These are phyloP conservation scores for Platynereis dumerilii DNA, from an alignment of 2,888 invertebrate genomes.

Conservation along the genomic window DNA sequence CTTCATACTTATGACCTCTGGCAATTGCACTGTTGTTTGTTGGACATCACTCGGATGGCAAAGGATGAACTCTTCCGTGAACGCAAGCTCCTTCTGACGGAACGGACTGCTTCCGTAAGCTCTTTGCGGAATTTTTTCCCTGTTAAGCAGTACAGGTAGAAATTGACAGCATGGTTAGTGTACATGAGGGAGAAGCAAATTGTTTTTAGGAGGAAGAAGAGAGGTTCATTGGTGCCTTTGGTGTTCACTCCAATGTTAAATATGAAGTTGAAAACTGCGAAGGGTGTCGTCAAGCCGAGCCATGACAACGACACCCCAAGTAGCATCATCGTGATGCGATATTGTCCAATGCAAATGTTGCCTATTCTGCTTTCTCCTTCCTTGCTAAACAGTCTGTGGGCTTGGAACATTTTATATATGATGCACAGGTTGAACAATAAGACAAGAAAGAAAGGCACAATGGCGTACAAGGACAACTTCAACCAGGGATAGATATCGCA, in stretches of 20 bases:
- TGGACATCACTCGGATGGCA: neutral
- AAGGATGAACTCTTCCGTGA: neutral
- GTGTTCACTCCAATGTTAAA: no score
- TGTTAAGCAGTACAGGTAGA: slow-evolving; percentile 29
- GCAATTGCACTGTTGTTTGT: neutral
- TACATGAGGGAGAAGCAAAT: slow-evolving; percentile 28
- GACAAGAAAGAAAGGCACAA: slow-evolving; percentile 48
- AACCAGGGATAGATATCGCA: slow-evolving; percentile 47
- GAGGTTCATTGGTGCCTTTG: neutral
- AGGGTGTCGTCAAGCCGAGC: slow-evolving; percentile 35
- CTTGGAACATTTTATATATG: slow-evolving; percentile 21
- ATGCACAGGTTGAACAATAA: slow-evolving; percentile 50
- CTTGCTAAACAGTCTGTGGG: neutral
- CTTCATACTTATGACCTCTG: no score
- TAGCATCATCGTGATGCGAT: slow-evolving; percentile 35
- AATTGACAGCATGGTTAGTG: slow-evolving; percentile 27
- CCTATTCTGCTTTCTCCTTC: neutral
- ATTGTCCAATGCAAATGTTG: neutral
- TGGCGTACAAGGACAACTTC: slow-evolving; percentile 48
- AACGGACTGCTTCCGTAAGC: neutral
- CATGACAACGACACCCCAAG: slow-evolving; percentile 33
- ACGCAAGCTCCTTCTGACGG: no score
- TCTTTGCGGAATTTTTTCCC: slow-evolving; percentile 27
- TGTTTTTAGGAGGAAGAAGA: slow-evolving; percentile 10
- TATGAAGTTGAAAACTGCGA: slow-evolving; percentile 14